A percentile compares a stretch with the other conserved stretches of the same genome.
phyloP scores from a whole-genome alignment of 2,113 vertebrate genomes.

The Cyprinus carpio region DNA sequence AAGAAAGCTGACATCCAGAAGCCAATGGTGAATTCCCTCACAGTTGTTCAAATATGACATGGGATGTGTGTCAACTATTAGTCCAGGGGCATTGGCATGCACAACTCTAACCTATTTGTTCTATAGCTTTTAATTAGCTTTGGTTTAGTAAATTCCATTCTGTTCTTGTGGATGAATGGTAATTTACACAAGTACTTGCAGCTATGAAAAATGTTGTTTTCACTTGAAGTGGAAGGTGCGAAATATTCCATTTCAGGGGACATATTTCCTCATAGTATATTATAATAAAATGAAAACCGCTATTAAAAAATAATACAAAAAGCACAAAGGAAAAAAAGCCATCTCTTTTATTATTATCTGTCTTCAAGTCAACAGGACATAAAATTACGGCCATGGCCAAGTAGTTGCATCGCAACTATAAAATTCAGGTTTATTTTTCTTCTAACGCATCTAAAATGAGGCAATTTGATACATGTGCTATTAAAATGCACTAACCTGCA shows the following conservation, averaged over 20 bases:
- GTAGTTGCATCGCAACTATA: neutral
- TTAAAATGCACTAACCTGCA: slow-evolving; percentile 15
- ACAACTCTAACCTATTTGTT: neutral
- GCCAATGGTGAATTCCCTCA: neutral
- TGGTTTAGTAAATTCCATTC: slow-evolving; percentile 3
- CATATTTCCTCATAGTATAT: slow-evolving; percentile 3
- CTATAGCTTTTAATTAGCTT: slow-evolving; percentile 9
- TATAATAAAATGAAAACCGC: slow-evolving; percentile 14
- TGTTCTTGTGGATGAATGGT: neutral
- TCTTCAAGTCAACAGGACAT: neutral
- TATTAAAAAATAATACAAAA: slow-evolving; percentile 23
- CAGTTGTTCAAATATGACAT: neutral
- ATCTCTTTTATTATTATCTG: neutral
- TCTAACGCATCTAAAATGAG: neutral
- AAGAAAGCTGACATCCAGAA: neutral
- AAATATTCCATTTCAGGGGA: neutral
- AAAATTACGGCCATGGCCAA: neutral
- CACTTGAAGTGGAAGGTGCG: slow-evolving; percentile 10
- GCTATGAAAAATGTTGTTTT: slow-evolving; percentile 13
- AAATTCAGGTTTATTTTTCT: neutral
- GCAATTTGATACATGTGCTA: neutral
- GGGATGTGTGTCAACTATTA: neutral
- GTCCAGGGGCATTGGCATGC: neutral
- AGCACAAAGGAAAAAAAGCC: neutral
- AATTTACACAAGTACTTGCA: slow-evolving; percentile 7